phyloP scores from a whole-genome alignment of 2,113 vertebrate species.

The Sinocyclocheilus anophthalmus region DNA sequence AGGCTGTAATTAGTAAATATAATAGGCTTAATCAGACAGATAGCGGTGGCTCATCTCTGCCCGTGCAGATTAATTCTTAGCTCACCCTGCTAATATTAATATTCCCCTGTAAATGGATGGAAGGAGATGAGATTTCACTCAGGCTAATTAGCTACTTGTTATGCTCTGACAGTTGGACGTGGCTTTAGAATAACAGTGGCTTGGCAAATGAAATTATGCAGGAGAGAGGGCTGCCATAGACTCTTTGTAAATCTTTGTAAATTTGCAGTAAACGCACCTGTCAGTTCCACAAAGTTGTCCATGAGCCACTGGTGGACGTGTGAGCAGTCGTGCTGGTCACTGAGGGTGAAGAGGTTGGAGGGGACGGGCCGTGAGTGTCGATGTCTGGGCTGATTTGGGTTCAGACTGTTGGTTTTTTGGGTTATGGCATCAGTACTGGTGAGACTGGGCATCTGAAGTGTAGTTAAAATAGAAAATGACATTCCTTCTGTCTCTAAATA shows the following conservation, averaged over 20 bases:
- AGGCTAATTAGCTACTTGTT: constrained; percentile 84
- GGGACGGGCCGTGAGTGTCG: constrained; percentile 71
- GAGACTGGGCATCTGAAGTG: constrained; percentile 68
- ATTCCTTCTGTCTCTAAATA: background rate
- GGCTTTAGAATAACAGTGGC: constrained; percentile 73
- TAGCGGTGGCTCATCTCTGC: constrained; percentile 76
- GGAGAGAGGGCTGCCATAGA: background rate
- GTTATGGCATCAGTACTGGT: constrained; percentile 66
- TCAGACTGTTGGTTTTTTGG: constrained; percentile 64
- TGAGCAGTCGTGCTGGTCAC: constrained; percentile 75
- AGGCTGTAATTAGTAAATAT: constrained; percentile 84
- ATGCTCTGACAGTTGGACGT: constrained; percentile 70
- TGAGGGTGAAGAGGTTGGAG: constrained; percentile 86
- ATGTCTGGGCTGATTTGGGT: constrained; percentile 1
- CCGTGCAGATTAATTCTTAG: constrained; percentile 80
- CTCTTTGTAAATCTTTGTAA: background rate
- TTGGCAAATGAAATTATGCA: constrained; percentile 51
- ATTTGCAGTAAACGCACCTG: constrained; percentile 71
- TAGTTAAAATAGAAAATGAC: background rate
- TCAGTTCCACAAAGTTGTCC: constrained; percentile 64
- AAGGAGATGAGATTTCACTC: constrained; percentile 82
- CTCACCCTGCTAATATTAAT: constrained; percentile 75
- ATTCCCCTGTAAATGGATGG: constrained; percentile 84
- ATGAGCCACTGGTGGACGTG: constrained; percentile 66
- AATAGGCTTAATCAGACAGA: constrained; percentile 79